Evolutionary conservation across 2,113 vertebrate species (phyloP).

Genomic region (Paraplagusia blochii): DNA sequence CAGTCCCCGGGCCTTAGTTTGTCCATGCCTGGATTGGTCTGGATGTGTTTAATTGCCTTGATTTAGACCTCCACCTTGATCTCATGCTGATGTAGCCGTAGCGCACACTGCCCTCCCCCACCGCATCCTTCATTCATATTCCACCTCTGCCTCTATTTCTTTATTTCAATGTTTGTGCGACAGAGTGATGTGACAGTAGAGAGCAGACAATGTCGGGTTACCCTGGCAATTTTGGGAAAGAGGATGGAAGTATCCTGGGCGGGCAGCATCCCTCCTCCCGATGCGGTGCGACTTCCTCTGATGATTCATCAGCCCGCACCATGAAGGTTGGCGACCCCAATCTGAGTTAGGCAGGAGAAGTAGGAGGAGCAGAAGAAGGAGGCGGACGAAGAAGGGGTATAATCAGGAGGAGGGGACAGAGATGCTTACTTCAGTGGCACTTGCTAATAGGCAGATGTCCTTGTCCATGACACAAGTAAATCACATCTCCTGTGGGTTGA

Average conservation of each 20-base stretch:
- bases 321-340: slow-evolving; percentile 75
- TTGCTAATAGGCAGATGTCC: slow-evolving; percentile 76
- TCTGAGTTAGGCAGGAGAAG: slow-evolving; percentile 69
- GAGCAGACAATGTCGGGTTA: slow-evolving; percentile 77
- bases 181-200: slow-evolving; percentile 68
- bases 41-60: too few relatives aligned
- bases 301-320: slow-evolving; percentile 73
- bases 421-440: slow-evolving; percentile 69
- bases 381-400: slow-evolving; percentile 59
- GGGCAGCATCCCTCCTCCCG: slow-evolving; percentile 39
- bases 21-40: too few relatives aligned
- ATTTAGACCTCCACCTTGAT: too few relatives aligned
- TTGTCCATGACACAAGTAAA: slow-evolving; percentile 79
- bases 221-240: slow-evolving; percentile 68
- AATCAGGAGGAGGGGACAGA: slow-evolving; percentile 57
- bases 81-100: too few relatives aligned
- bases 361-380: slow-evolving; percentile 62
- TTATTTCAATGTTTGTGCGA: slow-evolving; percentile 46
- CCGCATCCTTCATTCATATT: slow-evolving; percentile 43
- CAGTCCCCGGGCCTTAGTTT: too few relatives aligned
- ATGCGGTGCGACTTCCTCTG: slow-evolving; percentile 38
- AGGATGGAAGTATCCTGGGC: slow-evolving; percentile 66
- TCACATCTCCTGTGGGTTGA: slow-evolving; percentile 62
- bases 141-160: slow-evolving; percentile 34
- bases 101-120: neutral